Conservation (phyloP, 2,888 invertebrate genomes). For the Tholera decimalis region DNA sequence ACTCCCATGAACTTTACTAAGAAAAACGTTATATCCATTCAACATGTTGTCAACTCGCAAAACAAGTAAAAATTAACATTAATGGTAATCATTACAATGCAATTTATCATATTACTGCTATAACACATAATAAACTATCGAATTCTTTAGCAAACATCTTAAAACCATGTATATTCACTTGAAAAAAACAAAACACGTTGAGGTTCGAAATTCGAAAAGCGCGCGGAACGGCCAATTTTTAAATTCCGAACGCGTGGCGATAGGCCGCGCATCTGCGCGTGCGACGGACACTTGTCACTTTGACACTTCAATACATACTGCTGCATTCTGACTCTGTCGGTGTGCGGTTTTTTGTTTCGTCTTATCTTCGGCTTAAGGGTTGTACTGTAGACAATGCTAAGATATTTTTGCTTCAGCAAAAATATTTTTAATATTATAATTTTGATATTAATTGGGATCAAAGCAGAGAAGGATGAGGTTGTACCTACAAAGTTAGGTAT, state of each 20-base stretch:
- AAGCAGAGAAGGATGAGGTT: no score
- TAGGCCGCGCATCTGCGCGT: slow-evolving; percentile 80
- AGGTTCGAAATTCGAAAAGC: slow-evolving; percentile 60
- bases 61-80: slow-evolving; percentile 36
- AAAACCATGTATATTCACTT: slow-evolving; percentile 35
- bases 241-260: slow-evolving; percentile 75
- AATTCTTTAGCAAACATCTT: slow-evolving; percentile 27
- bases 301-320: slow-evolving; percentile 86
- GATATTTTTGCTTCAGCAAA: slow-evolving; percentile 6
- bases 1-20: slow-evolving; percentile 24
- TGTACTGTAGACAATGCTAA: slow-evolving; percentile 18
- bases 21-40: slow-evolving; percentile 22
- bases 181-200: slow-evolving; percentile 44
- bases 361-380: slow-evolving; percentile 54
- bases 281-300: slow-evolving; percentile 81
- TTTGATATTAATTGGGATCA: no score
- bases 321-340: slow-evolving; percentile 71
- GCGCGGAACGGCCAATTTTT: slow-evolving; percentile 68
- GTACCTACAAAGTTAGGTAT: no score
- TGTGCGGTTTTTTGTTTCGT: slow-evolving; percentile 51
- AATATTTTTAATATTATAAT: background rate
- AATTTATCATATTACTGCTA: slow-evolving; percentile 49
- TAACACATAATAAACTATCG: slow-evolving; percentile 53
- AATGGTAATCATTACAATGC: slow-evolving; percentile 32
- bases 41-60: slow-evolving; percentile 11